Conservation (phyloP, 2,113 vertebrate genomes). For the Semicossyphus pulcher region DNA sequence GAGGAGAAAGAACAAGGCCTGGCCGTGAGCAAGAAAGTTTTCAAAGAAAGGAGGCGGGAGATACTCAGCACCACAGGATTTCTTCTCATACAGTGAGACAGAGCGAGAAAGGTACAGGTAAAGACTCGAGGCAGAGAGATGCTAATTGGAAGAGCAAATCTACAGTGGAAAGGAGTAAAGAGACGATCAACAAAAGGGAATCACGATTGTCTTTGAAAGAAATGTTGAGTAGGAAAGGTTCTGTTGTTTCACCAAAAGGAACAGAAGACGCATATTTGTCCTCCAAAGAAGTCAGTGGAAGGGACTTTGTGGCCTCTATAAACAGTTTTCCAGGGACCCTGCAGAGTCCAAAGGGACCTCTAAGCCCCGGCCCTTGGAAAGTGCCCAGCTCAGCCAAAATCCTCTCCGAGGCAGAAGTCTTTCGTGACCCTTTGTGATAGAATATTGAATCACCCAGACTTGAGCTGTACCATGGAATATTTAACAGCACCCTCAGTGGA, state of each 20-base stretch:
- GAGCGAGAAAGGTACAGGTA: slow-evolving; percentile 40
- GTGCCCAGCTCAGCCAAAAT: slow-evolving; percentile 86
- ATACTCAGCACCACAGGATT: slow-evolving; percentile 20
- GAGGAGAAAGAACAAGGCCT: slow-evolving; percentile 28
- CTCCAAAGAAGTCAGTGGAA: slow-evolving; percentile 48
- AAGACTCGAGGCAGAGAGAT: slow-evolving; percentile 58
- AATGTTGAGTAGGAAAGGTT: slow-evolving; percentile 33
- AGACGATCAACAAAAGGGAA: slow-evolving; percentile 30
- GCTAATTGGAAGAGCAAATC: slow-evolving; percentile 30
- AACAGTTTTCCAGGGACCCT: slow-evolving; percentile 61
- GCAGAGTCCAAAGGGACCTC: slow-evolving; percentile 76
- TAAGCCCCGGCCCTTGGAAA: slow-evolving; percentile 91
- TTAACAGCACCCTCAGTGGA: slow-evolving; percentile 28
- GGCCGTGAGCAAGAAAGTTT: slow-evolving; percentile 43
- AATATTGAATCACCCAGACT: slow-evolving; percentile 39
- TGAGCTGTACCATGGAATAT: slow-evolving; percentile 44
- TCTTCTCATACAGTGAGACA: slow-evolving; percentile 23
- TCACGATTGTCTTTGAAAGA: slow-evolving; percentile 41
- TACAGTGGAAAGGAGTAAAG: slow-evolving; percentile 37
- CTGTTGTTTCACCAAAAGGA: slow-evolving; percentile 33
- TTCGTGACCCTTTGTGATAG: slow-evolving; percentile 74
- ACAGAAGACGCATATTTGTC: slow-evolving; percentile 1
- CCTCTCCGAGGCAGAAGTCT: slow-evolving; percentile 79
- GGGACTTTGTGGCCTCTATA: slow-evolving; percentile 28
- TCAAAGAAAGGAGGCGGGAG: slow-evolving; percentile 30